phyloP scores from a whole-genome alignment of 2,888 invertebrate species.

The Epinotia bilunana region DNA sequence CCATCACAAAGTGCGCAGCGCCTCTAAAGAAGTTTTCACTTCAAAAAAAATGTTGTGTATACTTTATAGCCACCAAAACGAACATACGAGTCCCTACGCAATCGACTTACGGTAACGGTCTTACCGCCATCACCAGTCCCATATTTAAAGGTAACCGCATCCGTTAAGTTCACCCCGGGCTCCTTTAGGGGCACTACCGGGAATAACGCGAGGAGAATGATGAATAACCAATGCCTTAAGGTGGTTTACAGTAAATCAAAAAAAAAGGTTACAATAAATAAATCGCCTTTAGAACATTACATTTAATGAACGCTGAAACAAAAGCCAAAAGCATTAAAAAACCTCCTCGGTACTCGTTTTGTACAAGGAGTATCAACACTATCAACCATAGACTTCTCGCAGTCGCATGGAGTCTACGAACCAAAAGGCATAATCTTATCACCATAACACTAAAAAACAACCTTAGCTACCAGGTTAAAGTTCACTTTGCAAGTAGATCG shows the following conservation, averaged over 20 bases:
- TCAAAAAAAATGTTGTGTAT: too few species aligned
- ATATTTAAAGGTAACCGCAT: neutral
- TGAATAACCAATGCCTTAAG: neutral
- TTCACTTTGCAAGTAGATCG: neutral
- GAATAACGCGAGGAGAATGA: too few species aligned
- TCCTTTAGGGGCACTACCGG: too few species aligned
- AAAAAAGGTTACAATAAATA: neutral
- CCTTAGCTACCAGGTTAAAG: neutral
- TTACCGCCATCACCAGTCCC: neutral
- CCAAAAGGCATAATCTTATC: neutral
- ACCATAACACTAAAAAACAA: neutral
- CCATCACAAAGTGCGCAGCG: too few species aligned
- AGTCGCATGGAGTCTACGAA: neutral
- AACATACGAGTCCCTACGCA: too few species aligned
- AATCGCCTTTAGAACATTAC: neutral
- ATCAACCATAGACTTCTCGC: constrained; percentile 14
- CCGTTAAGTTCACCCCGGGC: too few species aligned
- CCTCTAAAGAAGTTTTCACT: too few species aligned
- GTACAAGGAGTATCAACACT: neutral
- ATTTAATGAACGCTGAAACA: neutral
- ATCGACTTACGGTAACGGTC: too few species aligned
- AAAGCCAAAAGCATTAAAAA: neutral
- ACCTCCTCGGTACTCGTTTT: neutral
- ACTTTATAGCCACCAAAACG: too few species aligned
- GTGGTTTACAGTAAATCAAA: neutral